Conservation (phyloP, 1,140 invertebrate genomes). For the Euwallacea fornicatus region DNA sequence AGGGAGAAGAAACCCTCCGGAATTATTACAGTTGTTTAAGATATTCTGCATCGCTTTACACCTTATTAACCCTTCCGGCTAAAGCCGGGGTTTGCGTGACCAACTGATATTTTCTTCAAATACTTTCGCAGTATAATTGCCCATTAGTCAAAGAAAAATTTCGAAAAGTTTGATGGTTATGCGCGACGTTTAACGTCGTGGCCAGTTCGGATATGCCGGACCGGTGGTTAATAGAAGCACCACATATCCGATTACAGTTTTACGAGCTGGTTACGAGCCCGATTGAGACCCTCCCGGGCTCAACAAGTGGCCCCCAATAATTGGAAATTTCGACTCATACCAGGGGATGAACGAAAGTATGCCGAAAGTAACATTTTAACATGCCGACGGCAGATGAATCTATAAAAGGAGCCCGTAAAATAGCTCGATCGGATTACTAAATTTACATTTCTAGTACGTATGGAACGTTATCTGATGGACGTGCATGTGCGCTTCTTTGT, state of each 20-base stretch:
- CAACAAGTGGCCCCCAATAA: conserved; percentile 13
- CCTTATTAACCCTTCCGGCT: too few species aligned
- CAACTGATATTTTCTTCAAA: not conserved
- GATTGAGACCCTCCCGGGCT: conserved; percentile 5
- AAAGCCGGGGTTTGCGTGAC: not conserved
- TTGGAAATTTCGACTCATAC: too few species aligned
- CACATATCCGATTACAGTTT: conserved; percentile 34
- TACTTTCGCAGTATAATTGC: not conserved
- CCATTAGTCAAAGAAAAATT: not conserved
- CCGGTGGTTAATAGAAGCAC: conserved; percentile 24
- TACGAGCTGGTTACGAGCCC: conserved; percentile 27
- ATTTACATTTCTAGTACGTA: conserved; percentile 34
- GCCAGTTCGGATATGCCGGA: conserved; percentile 3
- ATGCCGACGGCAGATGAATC: conserved; percentile 7
- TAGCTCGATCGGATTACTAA: conserved; percentile 33
- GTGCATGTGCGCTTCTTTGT: conserved; percentile 31
- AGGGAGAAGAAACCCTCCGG: too few species aligned
- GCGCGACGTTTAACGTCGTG: too few species aligned
- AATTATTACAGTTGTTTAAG: not conserved
- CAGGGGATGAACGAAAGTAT: too few species aligned
- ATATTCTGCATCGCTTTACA: not conserved
- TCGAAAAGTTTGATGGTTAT: not conserved
- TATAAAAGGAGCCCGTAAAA: conserved; percentile 25
- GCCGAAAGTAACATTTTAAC: too few species aligned
- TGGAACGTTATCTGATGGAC: conserved; percentile 32